Conservation (phyloP, 2,113 vertebrate species). For the Triplophysa siluroides region DNA sequence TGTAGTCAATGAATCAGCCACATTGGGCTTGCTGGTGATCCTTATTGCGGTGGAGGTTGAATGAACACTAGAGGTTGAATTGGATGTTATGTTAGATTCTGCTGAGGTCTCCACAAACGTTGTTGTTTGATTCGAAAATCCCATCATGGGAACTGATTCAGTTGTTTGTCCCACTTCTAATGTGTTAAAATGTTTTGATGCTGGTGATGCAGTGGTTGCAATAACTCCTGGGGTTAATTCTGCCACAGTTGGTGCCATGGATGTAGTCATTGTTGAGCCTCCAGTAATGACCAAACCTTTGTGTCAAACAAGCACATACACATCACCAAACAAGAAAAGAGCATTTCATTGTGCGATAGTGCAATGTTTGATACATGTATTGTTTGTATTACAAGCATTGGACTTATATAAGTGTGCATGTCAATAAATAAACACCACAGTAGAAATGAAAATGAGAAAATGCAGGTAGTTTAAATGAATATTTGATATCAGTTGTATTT, state of each 20-base stretch:
- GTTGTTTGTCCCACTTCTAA: not conserved
- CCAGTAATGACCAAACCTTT: conserved; percentile 2
- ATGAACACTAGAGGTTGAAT: not conserved
- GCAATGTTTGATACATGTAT: no score
- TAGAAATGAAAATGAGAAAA: no score
- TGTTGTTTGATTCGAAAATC: not conserved
- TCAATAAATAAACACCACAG: no score
- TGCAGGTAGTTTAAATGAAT: no score
- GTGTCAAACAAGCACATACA: not conserved
- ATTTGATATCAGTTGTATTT: no score
- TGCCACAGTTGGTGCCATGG: not conserved
- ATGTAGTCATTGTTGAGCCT: not conserved
- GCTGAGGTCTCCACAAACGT: not conserved
- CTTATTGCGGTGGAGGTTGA: not conserved
- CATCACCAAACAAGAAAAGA: not conserved
- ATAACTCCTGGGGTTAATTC: not conserved
- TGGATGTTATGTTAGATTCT: not conserved
- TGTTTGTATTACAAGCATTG: no score
- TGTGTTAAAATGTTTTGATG: not conserved
- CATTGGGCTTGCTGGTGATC: not conserved
- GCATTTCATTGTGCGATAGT: no score
- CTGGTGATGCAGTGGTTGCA: not conserved
- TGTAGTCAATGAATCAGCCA: not conserved
- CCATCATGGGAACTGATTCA: not conserved
- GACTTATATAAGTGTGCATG: no score